A percentile compares a stretch with the other conserved stretches of the same genome.
These are phyloP conservation scores for Planococcus citri DNA, from an alignment of 1,140 invertebrate species.

Conservation along the genomic window DNA sequence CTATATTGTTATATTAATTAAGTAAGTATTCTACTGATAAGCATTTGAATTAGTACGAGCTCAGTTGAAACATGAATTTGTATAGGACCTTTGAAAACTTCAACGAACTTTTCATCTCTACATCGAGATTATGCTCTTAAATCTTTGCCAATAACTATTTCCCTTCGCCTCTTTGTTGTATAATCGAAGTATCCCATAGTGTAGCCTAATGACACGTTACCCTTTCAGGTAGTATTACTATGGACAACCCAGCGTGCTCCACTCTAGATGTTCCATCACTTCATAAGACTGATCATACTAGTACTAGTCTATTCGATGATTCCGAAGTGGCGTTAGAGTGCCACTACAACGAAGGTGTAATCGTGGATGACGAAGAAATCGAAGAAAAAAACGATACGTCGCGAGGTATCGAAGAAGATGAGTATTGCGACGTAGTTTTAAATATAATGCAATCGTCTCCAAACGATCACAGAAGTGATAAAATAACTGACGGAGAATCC, in stretches of 20 bases:
- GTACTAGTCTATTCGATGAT: slow-evolving; percentile 15
- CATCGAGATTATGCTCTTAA: too few species aligned
- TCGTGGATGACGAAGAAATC: slow-evolving; percentile 5
- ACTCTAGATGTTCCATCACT: slow-evolving; percentile 11
- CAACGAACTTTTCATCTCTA: not conserved
- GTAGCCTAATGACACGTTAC: not conserved
- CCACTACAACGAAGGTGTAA: slow-evolving; percentile 7
- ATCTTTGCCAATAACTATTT: too few species aligned
- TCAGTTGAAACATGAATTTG: not conserved
- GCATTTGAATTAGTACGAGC: not conserved
- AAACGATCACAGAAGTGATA: not conserved
- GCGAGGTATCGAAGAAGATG: not conserved
- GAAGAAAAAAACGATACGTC: not conserved
- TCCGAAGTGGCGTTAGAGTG: not conserved
- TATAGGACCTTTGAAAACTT: not conserved
- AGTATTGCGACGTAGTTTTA: not conserved
- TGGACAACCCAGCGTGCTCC: slow-evolving; percentile 10
- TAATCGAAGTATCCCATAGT: too few species aligned
- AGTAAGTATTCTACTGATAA: not conserved
- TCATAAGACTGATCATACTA: slow-evolving; percentile 11
- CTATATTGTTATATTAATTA: not conserved
- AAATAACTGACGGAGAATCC: not conserved
- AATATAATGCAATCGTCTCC: not conserved
- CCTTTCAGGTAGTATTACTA: not conserved
- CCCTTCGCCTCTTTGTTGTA: too few species aligned